Conservation (phyloP, 2,888 invertebrate genomes). For the Euzetes globulus region DNA sequence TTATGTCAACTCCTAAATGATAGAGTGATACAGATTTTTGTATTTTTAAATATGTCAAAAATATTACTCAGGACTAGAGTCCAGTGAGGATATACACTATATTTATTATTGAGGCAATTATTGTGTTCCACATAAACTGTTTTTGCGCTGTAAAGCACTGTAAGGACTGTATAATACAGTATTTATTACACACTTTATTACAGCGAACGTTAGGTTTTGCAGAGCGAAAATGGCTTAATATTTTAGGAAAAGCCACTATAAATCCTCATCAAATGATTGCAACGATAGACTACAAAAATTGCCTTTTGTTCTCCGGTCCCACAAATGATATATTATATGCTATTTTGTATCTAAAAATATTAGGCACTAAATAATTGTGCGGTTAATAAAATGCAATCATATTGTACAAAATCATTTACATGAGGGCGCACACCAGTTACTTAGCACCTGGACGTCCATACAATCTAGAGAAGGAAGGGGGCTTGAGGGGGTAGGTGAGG, state of each 20-base stretch:
- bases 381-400: slow-evolving; percentile 24
- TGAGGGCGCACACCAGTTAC: slow-evolving; percentile 1
- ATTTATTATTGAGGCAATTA: neutral
- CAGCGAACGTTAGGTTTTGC: neutral
- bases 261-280: slow-evolving; percentile 23
- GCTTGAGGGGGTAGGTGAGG: slow-evolving; percentile 22
- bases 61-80: neutral
- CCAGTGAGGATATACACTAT: neutral
- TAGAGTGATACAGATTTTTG: slow-evolving; percentile 5
- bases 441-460: slow-evolving; percentile 17
- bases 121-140: slow-evolving; percentile 17
- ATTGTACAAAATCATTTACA: slow-evolving; percentile 3
- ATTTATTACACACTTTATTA: no score
- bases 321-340: slow-evolving; percentile 21
- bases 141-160: neutral
- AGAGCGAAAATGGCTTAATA: neutral
- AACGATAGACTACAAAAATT: neutral
- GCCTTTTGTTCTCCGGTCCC: neutral
- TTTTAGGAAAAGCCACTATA: neutral
- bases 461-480: slow-evolving; percentile 2
- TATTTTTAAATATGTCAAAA: neutral
- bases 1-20: neutral
- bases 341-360: slow-evolving; percentile 23
- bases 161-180: neutral
- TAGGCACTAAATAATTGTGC: slow-evolving; percentile 15